A percentile compares a stretch with the other conserved stretches of the same genome.
Conservation (phyloP, 2,113 vertebrate species). For the Oncorhynchus clarkii region DNA sequence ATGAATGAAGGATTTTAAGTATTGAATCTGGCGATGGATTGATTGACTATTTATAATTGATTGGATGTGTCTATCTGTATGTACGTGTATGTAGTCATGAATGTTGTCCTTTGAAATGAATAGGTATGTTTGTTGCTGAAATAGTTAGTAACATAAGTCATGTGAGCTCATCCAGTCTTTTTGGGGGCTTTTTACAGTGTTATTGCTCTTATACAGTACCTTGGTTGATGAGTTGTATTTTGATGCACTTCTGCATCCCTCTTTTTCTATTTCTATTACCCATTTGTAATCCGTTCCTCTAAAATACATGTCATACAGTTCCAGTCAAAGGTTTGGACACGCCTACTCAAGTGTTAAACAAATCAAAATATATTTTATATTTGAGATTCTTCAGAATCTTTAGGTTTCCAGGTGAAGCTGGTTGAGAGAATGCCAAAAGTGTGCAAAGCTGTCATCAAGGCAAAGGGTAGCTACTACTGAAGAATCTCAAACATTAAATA, state of each 20-base stretch:
- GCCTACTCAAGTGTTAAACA: no score
- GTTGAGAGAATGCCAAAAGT: no score
- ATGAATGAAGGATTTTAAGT: neutral
- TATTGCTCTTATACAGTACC: neutral
- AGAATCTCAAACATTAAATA: no score
- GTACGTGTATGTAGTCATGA: neutral
- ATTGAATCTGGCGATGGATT: slow-evolving; percentile 22
- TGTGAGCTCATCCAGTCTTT: neutral
- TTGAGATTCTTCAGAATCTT: no score
- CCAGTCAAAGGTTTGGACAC: no score
- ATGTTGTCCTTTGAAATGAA: neutral
- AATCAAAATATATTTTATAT: no score
- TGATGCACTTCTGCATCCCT: neutral
- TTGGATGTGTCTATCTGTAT: neutral
- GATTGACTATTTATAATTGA: slow-evolving; percentile 68
- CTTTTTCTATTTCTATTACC: neutral
- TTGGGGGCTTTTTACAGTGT: neutral
- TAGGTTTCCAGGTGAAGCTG: no score
- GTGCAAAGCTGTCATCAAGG: no score
- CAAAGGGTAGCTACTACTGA: no score
- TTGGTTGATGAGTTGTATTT: neutral
- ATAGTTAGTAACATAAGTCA: neutral
- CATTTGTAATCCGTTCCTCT: neutral
- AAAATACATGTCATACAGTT: neutral
- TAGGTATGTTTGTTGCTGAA: neutral